phyloP scores from a whole-genome alignment of 1,140 invertebrate species.

The Hesperophylax magnus region DNA sequence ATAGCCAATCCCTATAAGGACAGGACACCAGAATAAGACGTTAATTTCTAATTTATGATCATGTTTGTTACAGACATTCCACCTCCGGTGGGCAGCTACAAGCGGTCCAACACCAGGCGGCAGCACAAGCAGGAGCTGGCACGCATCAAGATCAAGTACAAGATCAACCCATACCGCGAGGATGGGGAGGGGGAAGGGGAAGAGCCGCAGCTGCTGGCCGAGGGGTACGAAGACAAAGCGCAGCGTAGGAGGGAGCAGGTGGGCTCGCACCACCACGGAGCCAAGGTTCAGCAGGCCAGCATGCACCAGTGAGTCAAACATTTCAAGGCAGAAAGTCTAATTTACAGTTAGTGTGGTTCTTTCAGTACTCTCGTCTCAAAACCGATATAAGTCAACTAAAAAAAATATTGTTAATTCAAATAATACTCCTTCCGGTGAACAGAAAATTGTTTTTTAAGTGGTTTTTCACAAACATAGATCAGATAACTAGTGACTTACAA shows the following conservation, averaged over 20 bases:
- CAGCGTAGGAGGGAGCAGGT: conserved; percentile 79
- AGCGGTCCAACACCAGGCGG: conserved; percentile 60
- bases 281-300: conserved; percentile 86
- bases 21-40: too few relatives aligned
- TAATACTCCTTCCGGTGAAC: too few relatives aligned
- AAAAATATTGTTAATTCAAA: too few relatives aligned
- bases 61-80: conserved; percentile 1
- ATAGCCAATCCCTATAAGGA: too few relatives aligned
- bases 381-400: too few relatives aligned
- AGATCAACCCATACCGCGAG: conserved; percentile 72
- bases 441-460: too few relatives aligned
- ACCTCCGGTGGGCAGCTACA: conserved; percentile 15
- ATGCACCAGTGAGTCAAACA: conserved; percentile 78
- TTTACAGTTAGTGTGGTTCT: too few relatives aligned
- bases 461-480: too few relatives aligned
- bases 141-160: conserved; percentile 87
- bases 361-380: too few relatives aligned
- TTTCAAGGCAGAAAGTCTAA: too few relatives aligned
- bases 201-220: conserved; percentile 52
- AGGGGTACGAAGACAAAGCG: conserved; percentile 84
- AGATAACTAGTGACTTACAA: too few relatives aligned
- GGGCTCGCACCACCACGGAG: conserved; percentile 86
- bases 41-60: background rate
- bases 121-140: conserved; percentile 82
- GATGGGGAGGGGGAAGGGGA: conserved; percentile 59